Conservation (phyloP, 2,888 invertebrate genomes). For the Sinhomidia bicolor region DNA sequence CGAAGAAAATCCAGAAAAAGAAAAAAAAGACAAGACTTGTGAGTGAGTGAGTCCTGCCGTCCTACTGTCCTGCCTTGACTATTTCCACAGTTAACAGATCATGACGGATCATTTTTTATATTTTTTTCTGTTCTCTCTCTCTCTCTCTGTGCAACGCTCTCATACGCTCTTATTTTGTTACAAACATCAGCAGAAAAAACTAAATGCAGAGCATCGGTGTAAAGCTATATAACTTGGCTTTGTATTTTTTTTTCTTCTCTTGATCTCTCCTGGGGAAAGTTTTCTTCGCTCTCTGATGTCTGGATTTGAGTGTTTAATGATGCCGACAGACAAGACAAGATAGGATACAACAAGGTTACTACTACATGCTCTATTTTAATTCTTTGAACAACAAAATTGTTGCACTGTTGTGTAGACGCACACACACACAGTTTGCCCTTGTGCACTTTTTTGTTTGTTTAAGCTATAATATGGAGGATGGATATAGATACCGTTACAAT, state of each 20-base stretch:
- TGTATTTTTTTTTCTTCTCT: no score
- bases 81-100: constrained; percentile 69
- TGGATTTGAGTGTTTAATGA: constrained; percentile 72
- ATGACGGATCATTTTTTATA: constrained; percentile 70
- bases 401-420: no score
- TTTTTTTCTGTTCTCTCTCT: constrained; percentile 1
- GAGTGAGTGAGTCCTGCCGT: background rate
- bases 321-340: constrained; percentile 60
- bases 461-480: no score
- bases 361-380: constrained; percentile 37
- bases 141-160: background rate
- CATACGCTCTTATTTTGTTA: no score
- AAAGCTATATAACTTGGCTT: no score
- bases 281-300: constrained; percentile 47
- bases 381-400: constrained; percentile 40
- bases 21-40: background rate
- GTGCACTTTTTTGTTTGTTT: constrained; percentile 20
- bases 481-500: no score
- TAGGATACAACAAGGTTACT: background rate
- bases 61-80: constrained; percentile 54
- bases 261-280: constrained; percentile 64
- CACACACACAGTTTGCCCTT: no score
- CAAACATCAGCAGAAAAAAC: no score
- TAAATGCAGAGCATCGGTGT: no score
- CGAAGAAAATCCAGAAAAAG: constrained; percentile 34